Conservation (phyloP, 1,140 invertebrate species). For the Heterodera schachtii region DNA sequence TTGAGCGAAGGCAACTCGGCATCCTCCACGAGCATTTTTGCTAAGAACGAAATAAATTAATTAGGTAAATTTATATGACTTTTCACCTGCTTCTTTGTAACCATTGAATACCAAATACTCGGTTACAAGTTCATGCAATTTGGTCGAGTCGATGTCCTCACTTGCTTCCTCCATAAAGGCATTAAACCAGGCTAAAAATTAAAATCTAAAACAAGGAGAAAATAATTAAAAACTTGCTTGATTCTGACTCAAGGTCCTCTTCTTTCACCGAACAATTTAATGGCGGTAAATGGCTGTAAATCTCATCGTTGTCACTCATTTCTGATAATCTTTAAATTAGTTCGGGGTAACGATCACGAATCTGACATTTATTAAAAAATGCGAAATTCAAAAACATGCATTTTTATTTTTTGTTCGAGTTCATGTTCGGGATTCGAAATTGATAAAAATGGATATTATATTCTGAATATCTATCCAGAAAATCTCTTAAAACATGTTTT, state of each 20-base stretch:
- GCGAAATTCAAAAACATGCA: too few relatives aligned
- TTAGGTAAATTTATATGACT: neutral
- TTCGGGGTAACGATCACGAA: too few relatives aligned
- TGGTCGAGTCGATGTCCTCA: conserved; percentile 39
- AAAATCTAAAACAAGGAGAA: neutral
- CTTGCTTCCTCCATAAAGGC: conserved; percentile 42
- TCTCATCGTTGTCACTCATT: conserved; percentile 23
- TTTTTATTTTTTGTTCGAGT: too few relatives aligned
- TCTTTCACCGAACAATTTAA: conserved; percentile 22
- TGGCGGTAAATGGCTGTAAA: conserved; percentile 15
- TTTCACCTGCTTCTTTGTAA: conserved; percentile 37
- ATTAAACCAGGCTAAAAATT: conserved; percentile 42
- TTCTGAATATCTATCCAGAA: too few relatives aligned
- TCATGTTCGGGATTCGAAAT: too few relatives aligned
- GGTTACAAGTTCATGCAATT: conserved; percentile 48
- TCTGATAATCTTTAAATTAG: neutral
- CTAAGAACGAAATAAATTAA: conserved; percentile 1
- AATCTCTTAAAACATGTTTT: too few relatives aligned
- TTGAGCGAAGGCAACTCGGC: conserved; percentile 24
- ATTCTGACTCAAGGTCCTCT: conserved; percentile 21
- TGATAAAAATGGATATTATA: too few relatives aligned
- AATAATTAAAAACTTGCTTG: neutral
- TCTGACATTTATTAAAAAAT: too few relatives aligned
- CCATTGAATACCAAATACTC: conserved; percentile 50
- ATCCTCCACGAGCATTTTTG: conserved; percentile 26